Percentiles rank a stretch among this genome's conserved stretches.
These are phyloP conservation scores for Erebia palarica DNA, from an alignment of 2,888 invertebrate species.

Conservation along the genomic window DNA sequence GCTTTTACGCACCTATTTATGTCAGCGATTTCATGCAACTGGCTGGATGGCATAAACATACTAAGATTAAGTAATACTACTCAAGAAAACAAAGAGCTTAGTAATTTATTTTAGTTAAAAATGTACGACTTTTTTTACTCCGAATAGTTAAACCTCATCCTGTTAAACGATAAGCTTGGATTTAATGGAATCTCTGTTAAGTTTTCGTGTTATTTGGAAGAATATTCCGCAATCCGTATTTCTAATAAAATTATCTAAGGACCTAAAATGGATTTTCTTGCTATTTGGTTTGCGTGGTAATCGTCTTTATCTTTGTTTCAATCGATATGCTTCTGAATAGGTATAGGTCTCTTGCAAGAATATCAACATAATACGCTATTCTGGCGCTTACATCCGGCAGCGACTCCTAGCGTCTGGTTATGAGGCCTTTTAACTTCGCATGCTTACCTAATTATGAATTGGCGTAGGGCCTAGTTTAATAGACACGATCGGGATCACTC, in stretches of 20 bases:
- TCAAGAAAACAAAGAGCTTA: not conserved
- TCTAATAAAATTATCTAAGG: not conserved
- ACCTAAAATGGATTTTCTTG: not conserved
- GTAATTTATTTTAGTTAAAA: too few species aligned
- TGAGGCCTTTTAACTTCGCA: not conserved
- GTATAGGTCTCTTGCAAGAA: not conserved
- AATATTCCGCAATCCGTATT: not conserved
- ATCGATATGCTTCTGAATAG: not conserved
- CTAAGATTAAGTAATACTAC: not conserved
- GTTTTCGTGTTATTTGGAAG: not conserved
- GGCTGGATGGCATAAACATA: not conserved
- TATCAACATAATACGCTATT: not conserved
- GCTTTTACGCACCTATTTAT: conserved; percentile 25
- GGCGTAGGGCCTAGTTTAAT: not conserved
- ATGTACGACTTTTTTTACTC: not conserved
- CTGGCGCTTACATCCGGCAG: not conserved
- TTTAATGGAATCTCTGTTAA: not conserved
- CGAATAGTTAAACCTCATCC: not conserved
- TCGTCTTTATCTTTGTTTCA: not conserved
- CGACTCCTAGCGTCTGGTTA: not conserved
- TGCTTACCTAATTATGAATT: not conserved
- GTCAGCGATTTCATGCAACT: conserved; percentile 11
- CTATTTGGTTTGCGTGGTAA: not conserved
- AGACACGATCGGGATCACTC: not conserved
- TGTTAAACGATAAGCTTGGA: not conserved